Base-by-base conservation (phyloP, 2,113 vertebrate species). In the Numida meleagris region DNA sequence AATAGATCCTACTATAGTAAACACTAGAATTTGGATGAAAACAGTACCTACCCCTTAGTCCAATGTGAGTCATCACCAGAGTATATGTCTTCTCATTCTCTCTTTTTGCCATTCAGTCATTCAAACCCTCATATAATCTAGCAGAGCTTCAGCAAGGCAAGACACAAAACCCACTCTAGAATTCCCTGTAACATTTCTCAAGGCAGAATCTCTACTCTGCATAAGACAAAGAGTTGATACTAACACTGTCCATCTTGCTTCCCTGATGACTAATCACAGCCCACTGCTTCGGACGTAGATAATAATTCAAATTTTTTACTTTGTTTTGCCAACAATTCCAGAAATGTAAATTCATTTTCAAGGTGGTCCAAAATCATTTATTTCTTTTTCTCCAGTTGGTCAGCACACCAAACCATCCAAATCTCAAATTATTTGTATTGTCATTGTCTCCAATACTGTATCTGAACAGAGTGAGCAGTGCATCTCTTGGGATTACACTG, bases 261-360 rank as follows among this genome's bases (percentile, higher is more conserved):
- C 74, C 36, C 36, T 85, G 71, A 45, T 61, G 82, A 82, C 48
- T n/a, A 90, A 46, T 46, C 24, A 55, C 1, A 1, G 34, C 16
- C 63, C 21, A 36, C 4, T 4, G 42, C 19, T 38, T 74, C 55
- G 38, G 34, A 71, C 63, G 62, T 2, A 68, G n/a, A 82, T 82
- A 66, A 85, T 38, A 43, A 67, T 33, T 77, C 21, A 83, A 83
- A 50, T 83, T 45, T 45, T 36, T 51, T 79, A 25, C 50, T 89
- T 70, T 81, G 25, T 83, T 81, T 82, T 82, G 55, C 61, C 80
- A 82, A 50, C 59, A 62, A 65, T 88, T 89, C 61, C 3, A 84
- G 88, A 96, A 90, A 92, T 82, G 73, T 40, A 36, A 25, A n/a
- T 80, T n/a, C 4, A 1, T 70, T 94, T 93, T 90, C 51, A 74